phyloP scores from a whole-genome alignment of 1,140 invertebrate genomes.

The Tenebrio molitor region DNA sequence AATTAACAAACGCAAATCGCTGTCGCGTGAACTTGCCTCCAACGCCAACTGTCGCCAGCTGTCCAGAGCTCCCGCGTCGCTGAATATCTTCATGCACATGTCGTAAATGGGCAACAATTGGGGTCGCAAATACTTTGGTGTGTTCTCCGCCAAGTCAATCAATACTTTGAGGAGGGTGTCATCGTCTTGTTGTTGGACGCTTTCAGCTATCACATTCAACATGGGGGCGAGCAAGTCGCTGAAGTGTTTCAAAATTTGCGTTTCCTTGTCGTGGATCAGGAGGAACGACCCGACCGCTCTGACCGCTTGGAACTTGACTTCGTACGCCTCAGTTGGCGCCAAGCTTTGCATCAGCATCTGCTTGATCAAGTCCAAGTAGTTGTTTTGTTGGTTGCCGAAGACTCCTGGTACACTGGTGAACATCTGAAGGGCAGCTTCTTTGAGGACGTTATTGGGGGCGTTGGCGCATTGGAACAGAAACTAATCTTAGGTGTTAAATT shows the following conservation, averaged over 20 bases:
- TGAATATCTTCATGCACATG: slow-evolving; percentile 90
- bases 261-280: slow-evolving; percentile 90
- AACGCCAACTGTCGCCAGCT: slow-evolving; percentile 91
- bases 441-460: slow-evolving; percentile 83
- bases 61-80: slow-evolving; percentile 82
- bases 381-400: slow-evolving; percentile 95
- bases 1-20: slow-evolving; percentile 12
- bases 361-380: slow-evolving; percentile 94
- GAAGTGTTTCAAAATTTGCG: slow-evolving; percentile 89
- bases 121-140: slow-evolving; percentile 92
- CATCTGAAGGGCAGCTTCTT: slow-evolving; percentile 94
- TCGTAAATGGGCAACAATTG: slow-evolving; percentile 91
- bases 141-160: slow-evolving; percentile 93
- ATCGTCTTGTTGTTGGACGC: slow-evolving; percentile 87
- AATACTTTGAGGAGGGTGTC: slow-evolving; percentile 92
- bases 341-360: slow-evolving; percentile 92
- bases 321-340: slow-evolving; percentile 76
- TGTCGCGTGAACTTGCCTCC: slow-evolving; percentile 75
- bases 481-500: slow-evolving; percentile 48
- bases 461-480: slow-evolving; percentile 97
- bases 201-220: slow-evolving; percentile 81
- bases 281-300: slow-evolving; percentile 92
- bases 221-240: slow-evolving; percentile 83
- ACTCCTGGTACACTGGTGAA: slow-evolving; percentile 96
- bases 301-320: slow-evolving; percentile 85